phyloP scores from a whole-genome alignment of 2,797 vertebrate genomes.

The Vespertilio murinus region DNA sequence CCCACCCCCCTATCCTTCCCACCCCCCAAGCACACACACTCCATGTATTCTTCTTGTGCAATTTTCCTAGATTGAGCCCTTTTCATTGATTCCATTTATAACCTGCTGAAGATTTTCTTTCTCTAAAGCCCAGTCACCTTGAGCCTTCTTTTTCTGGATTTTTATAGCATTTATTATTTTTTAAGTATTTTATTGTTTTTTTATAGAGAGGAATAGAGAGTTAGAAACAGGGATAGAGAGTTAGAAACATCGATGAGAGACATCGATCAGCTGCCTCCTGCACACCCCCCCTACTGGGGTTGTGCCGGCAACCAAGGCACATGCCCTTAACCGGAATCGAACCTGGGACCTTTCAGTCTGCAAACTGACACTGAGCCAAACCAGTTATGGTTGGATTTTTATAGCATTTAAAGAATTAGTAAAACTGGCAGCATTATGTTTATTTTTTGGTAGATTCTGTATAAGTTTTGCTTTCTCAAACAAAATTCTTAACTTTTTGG shows the following conservation, averaged over 20 bases:
- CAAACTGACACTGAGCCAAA: no score
- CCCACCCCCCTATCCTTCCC: not conserved
- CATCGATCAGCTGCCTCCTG: no score
- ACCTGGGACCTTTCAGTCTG: no score
- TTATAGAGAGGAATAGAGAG: no score
- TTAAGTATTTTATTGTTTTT: not conserved
- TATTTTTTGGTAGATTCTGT: not conserved
- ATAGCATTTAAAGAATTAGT: conserved; percentile 1
- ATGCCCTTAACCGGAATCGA: no score
- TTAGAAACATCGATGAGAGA: no score
- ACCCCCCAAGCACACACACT: no score
- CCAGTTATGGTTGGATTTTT: no score
- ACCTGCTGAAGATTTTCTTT: not conserved
- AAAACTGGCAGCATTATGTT: not conserved
- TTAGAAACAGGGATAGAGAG: no score
- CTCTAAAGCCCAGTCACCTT: not conserved
- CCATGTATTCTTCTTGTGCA: not conserved
- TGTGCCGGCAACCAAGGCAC: no score
- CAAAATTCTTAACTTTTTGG: not conserved
- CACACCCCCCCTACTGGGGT: no score
- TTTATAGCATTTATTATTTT: not conserved
- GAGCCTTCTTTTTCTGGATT: not conserved
- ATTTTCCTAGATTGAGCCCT: not conserved
- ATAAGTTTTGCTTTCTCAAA: not conserved
- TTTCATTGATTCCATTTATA: not conserved